phyloP scores from a whole-genome alignment of 2,888 invertebrate species.

The Ametastegia equiseti region DNA sequence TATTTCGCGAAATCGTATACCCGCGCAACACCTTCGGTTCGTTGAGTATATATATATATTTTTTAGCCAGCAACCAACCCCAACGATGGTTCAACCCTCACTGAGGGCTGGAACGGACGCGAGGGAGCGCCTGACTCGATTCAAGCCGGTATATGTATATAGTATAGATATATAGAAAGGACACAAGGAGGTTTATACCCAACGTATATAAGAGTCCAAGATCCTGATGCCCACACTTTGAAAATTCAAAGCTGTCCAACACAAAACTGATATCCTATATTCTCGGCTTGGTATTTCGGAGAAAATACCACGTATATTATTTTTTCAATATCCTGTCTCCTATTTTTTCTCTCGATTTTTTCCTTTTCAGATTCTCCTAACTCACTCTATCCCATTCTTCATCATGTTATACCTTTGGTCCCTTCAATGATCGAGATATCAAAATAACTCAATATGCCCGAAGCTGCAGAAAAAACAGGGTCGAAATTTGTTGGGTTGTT shows the following conservation, averaged over 20 bases:
- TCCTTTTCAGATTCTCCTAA: too few relatives aligned
- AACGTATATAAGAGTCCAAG: neutral
- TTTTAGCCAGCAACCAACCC: conserved; percentile 58
- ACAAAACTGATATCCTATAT: neutral
- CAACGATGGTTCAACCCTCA: conserved; percentile 65
- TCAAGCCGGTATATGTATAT: neutral
- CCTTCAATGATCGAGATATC: too few relatives aligned
- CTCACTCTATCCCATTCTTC: too few relatives aligned
- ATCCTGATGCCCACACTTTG: neutral
- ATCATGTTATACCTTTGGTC: too few relatives aligned
- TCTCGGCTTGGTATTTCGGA: neutral
- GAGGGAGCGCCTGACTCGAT: conserved; percentile 33
- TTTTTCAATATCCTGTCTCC: neutral
- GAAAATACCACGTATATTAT: neutral
- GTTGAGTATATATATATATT: too few relatives aligned
- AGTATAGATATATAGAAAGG: neutral
- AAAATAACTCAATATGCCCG: too few relatives aligned
- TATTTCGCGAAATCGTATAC: neutral
- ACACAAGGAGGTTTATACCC: neutral
- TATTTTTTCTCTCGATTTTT: neutral
- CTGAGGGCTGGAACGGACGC: conserved; percentile 58
- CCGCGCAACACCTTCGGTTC: neutral
- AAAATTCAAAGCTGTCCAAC: neutral
- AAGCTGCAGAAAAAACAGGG: too few relatives aligned
- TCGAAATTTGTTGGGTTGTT: too few relatives aligned